Percentiles rank a stretch among this genome's conserved stretches.
These are phyloP conservation scores for Phocoena phocoena DNA, from an alignment of 2,113 vertebrate genomes.

Conservation along the genomic window DNA sequence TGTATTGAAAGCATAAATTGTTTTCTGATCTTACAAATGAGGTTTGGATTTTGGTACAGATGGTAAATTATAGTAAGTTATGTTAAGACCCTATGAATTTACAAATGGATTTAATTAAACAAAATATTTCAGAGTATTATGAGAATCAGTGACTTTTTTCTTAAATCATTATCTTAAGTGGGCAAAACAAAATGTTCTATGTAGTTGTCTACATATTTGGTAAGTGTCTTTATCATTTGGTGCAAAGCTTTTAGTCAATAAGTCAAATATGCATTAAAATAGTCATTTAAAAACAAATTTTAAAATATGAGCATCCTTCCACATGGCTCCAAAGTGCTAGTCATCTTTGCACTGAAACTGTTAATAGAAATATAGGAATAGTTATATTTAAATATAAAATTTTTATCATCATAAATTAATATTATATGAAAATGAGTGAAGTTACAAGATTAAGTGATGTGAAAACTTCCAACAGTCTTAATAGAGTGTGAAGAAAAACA, in stretches of 20 bases:
- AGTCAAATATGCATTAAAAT: neutral
- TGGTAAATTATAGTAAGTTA: neutral
- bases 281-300: neutral
- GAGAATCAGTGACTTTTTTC: neutral
- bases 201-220: neutral
- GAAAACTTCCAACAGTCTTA: neutral
- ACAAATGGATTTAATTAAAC: neutral
- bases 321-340: neutral
- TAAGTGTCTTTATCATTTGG: neutral
- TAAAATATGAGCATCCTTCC: neutral
- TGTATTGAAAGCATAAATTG: neutral
- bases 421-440: neutral
- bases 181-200: neutral
- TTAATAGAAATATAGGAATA: neutral
- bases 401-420: neutral
- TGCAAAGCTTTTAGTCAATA: neutral
- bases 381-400: neutral
- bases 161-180: neutral
- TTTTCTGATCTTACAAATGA: neutral
- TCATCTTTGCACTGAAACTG: neutral
- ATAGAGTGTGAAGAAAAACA: conserved; percentile 67
- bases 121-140: neutral
- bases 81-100: neutral
- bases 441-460: neutral
- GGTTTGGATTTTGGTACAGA: neutral